These are phyloP conservation scores for Amphipoea oculea DNA, from an alignment of 2,888 invertebrate genomes.

Conservation along the genomic window DNA sequence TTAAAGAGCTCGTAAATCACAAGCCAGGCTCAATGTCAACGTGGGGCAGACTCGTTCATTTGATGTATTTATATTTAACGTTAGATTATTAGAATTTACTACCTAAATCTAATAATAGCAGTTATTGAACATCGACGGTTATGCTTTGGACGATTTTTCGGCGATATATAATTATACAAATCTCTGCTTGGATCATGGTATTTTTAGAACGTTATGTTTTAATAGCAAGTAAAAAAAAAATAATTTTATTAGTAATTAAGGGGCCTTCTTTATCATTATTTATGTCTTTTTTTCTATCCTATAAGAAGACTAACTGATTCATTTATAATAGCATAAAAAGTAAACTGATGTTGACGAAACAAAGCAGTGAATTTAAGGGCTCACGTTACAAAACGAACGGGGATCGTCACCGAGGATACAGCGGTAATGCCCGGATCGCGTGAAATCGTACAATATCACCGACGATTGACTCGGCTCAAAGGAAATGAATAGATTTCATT, in stretches of 20 bases:
- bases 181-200: neutral
- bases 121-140: neutral
- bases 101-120: neutral
- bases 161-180: no score
- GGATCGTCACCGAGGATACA: conserved; percentile 72
- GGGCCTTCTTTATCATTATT: neutral
- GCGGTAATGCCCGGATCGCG: conserved; percentile 88
- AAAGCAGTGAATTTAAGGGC: conserved; percentile 61
- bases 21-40: conserved; percentile 44
- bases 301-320: conserved; percentile 36
- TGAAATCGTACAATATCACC: conserved; percentile 88
- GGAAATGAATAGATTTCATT: conserved; percentile 91
- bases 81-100: conserved; percentile 1
- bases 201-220: neutral
- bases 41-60: conserved; percentile 19
- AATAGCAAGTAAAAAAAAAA: neutral
- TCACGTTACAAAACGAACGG: conserved; percentile 68
- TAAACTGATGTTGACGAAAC: conserved; percentile 52
- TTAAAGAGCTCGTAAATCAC: conserved; percentile 61
- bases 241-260: neutral
- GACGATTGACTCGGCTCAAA: conserved; percentile 87
- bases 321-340: conserved; percentile 50
- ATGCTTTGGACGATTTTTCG: neutral
- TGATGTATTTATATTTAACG: conserved; percentile 15
- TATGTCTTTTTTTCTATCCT: neutral